Conservation (phyloP, 2,797 vertebrate genomes). For the Todus mexicanus region DNA sequence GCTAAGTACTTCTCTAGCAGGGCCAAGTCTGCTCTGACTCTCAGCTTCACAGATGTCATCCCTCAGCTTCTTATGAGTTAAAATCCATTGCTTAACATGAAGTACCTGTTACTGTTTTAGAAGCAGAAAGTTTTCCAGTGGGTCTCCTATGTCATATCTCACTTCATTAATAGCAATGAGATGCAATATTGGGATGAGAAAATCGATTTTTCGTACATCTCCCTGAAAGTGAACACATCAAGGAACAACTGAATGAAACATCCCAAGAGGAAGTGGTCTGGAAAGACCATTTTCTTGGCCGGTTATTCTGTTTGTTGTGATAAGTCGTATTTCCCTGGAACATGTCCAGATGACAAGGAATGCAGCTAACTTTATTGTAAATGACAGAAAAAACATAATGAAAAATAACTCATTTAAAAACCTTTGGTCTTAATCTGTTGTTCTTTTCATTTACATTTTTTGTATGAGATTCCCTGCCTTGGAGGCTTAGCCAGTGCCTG, state of each 20-base stretch:
- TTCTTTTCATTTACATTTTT: background rate
- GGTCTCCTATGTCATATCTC: background rate
- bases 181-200: background rate
- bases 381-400: constrained; percentile 31
- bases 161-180: background rate
- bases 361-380: constrained; percentile 8
- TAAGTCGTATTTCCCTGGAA: constrained; percentile 41
- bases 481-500: constrained; percentile 3
- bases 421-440: constrained; percentile 13
- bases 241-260: background rate
- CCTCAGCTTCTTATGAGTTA: background rate
- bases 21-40: background rate
- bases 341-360: constrained; percentile 11
- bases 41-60: background rate
- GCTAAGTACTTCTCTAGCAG: background rate
- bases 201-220: background rate
- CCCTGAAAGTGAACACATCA: background rate
- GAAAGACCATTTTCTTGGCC: background rate
- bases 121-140: background rate
- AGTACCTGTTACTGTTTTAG: background rate
- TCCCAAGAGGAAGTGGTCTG: background rate
- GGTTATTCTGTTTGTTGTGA: constrained; percentile 36
- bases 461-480: background rate
- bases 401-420: constrained; percentile 39
- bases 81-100: background rate